A percentile compares a stretch with the other conserved stretches of the same genome.
phyloP scores from a whole-genome alignment of 1,140 invertebrate species.

The Drosophila watanabei region DNA sequence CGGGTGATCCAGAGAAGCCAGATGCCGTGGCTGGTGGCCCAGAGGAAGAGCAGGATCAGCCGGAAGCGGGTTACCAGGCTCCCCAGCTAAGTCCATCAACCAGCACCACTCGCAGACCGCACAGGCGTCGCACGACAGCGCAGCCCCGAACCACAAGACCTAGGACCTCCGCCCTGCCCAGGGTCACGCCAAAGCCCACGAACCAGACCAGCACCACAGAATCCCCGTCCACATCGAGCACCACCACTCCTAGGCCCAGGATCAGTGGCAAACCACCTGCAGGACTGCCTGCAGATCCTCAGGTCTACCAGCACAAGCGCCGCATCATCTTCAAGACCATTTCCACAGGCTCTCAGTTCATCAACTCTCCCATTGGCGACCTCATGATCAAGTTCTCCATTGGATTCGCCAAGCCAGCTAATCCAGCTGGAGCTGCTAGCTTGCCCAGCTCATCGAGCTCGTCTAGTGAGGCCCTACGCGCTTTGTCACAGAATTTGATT shows the following conservation, averaged over 20 bases:
- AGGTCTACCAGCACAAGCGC: slow-evolving; percentile 73
- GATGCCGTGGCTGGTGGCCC: slow-evolving; percentile 28
- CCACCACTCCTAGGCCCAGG: slow-evolving; percentile 18
- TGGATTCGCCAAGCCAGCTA: slow-evolving; percentile 66
- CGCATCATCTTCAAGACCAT: slow-evolving; percentile 78
- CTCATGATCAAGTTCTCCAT: slow-evolving; percentile 82
- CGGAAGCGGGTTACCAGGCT: slow-evolving; percentile 35
- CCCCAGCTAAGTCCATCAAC: slow-evolving; percentile 16
- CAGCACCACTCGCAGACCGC: slow-evolving; percentile 15
- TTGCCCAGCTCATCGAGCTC: slow-evolving; percentile 7
- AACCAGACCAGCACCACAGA: slow-evolving; percentile 45
- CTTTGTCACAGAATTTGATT: slow-evolving; percentile 57
- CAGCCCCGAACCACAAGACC: slow-evolving; percentile 51
- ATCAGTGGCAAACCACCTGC: slow-evolving; percentile 8
- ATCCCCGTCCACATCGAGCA: neutral
- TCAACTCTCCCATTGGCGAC: slow-evolving; percentile 76
- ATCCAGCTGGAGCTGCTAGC: neutral
- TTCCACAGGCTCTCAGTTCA: slow-evolving; percentile 74
- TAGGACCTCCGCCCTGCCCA: slow-evolving; percentile 7
- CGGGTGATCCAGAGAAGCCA: slow-evolving; percentile 49
- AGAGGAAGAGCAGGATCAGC: slow-evolving; percentile 42
- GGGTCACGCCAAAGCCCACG: slow-evolving; percentile 5
- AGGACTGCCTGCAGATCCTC: slow-evolving; percentile 46
- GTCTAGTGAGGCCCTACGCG: slow-evolving; percentile 50
- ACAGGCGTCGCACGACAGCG: slow-evolving; percentile 35